phyloP scores from a whole-genome alignment of 2,888 invertebrate genomes.

The Lasioglossum marginatum region DNA sequence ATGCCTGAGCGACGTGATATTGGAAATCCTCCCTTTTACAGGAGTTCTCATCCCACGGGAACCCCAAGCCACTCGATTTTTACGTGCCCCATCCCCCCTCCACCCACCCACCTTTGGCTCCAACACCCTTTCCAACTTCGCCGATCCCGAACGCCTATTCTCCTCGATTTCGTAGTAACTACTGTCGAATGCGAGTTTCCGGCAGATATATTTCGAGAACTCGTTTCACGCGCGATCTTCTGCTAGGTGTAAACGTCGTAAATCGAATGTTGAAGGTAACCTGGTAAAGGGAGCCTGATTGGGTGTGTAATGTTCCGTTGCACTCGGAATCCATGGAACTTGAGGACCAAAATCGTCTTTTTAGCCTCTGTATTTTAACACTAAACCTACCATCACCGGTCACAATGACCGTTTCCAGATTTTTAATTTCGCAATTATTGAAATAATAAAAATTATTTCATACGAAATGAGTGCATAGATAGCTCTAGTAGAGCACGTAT shows the following conservation, averaged over 20 bases:
- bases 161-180: conserved; percentile 49
- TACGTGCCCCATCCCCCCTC: not conserved
- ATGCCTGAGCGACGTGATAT: conserved; percentile 58
- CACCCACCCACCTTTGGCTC: not conserved
- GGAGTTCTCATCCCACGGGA: conserved; percentile 44
- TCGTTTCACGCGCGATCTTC: conserved; percentile 24
- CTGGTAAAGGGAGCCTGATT: conserved; percentile 23
- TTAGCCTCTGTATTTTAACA: too few relatives aligned
- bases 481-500: too few relatives aligned
- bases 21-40: conserved; percentile 56
- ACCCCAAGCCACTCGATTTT: conserved; percentile 60
- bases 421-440: too few relatives aligned
- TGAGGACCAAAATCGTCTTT: not conserved
- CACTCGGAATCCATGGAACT: not conserved
- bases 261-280: conserved; percentile 6
- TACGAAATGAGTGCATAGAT: too few relatives aligned
- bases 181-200: conserved; percentile 36
- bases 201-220: conserved; percentile 35
- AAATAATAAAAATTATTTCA: too few relatives aligned
- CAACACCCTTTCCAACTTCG: not conserved
- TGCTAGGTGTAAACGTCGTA: conserved; percentile 23
- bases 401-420: too few relatives aligned
- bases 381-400: too few relatives aligned
- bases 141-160: conserved; percentile 33
- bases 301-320: not conserved